Evolutionary conservation across 2,888 invertebrate genomes (phyloP).

Genomic region (Strigamia crassipes): DNA sequence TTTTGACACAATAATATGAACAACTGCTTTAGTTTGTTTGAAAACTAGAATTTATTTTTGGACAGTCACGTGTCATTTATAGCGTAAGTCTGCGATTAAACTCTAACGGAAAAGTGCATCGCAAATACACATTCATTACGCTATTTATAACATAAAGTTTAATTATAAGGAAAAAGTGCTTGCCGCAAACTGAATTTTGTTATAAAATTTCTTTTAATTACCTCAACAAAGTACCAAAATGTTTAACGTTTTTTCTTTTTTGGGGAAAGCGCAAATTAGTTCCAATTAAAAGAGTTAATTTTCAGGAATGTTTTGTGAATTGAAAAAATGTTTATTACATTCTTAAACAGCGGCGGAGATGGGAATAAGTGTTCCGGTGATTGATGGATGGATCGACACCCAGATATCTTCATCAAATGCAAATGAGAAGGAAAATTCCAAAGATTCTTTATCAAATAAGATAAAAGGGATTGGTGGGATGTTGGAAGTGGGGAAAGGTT

Average conservation of each 20-base stretch:
- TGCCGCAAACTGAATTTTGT: too few relatives aligned
- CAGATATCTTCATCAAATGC: slow-evolving; percentile 34
- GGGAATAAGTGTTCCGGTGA: background rate
- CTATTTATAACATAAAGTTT: too few relatives aligned
- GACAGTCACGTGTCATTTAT: too few relatives aligned
- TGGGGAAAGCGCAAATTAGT: background rate
- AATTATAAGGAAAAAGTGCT: too few relatives aligned
- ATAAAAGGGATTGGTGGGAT: background rate
- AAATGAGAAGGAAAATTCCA: slow-evolving; percentile 31
- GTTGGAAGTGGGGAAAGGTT: background rate
- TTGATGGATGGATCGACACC: slow-evolving; percentile 8
- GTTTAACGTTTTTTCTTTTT: slow-evolving; percentile 2
- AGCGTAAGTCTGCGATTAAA: too few relatives aligned
- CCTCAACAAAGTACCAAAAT: background rate
- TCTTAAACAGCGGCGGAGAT: background rate
- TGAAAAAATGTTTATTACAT: background rate
- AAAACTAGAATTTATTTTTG: too few relatives aligned
- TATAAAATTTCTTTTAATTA: slow-evolving; percentile 31
- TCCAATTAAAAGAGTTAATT: background rate
- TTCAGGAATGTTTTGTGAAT: background rate
- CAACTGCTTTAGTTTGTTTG: too few relatives aligned
- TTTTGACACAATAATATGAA: too few relatives aligned
- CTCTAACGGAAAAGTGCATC: too few relatives aligned
- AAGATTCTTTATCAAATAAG: slow-evolving; percentile 37
- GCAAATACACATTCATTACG: too few relatives aligned